phyloP scores from a whole-genome alignment of 2,888 invertebrate species.

The Lasioglossum calceatum region DNA sequence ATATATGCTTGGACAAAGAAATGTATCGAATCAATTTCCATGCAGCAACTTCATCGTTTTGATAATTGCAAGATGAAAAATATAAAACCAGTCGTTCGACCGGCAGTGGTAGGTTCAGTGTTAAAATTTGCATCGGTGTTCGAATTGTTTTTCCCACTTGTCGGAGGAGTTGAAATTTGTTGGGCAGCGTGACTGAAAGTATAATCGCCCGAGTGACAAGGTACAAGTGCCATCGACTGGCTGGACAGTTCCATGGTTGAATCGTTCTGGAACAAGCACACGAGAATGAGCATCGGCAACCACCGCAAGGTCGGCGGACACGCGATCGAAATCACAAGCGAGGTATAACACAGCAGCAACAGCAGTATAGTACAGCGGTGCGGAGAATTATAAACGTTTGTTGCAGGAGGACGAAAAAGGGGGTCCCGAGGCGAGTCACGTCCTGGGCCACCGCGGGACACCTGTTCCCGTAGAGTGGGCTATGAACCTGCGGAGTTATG shows the following conservation, averaged over 20 bases:
- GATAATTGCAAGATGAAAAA: too few relatives aligned
- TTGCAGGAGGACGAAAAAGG: slow-evolving; percentile 14
- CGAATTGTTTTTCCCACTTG: neutral
- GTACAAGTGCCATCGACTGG: neutral
- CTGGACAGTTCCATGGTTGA: neutral
- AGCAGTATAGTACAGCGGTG: slow-evolving; percentile 42
- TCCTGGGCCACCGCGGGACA: slow-evolving; percentile 59
- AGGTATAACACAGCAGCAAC: slow-evolving; percentile 4
- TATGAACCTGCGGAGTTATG: slow-evolving; percentile 64
- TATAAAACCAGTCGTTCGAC: too few relatives aligned
- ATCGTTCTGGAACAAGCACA: neutral
- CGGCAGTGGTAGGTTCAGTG: too few relatives aligned
- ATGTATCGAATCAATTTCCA: too few relatives aligned
- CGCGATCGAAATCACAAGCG: slow-evolving; percentile 35
- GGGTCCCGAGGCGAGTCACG: slow-evolving; percentile 39
- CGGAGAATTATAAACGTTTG: slow-evolving; percentile 56
- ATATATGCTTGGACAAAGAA: too few relatives aligned
- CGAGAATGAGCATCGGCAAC: slow-evolving; percentile 1
- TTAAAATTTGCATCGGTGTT: too few relatives aligned
- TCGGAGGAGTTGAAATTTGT: neutral
- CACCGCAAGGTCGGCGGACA: neutral
- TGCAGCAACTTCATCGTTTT: too few relatives aligned
- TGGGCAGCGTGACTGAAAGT: neutral
- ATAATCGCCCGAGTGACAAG: neutral
- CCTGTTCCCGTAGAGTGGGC: slow-evolving; percentile 64